A percentile compares a stretch with the other conserved stretches of the same genome.
Conservation (phyloP, 2,888 invertebrate genomes). For the Itoplectis maculator region DNA sequence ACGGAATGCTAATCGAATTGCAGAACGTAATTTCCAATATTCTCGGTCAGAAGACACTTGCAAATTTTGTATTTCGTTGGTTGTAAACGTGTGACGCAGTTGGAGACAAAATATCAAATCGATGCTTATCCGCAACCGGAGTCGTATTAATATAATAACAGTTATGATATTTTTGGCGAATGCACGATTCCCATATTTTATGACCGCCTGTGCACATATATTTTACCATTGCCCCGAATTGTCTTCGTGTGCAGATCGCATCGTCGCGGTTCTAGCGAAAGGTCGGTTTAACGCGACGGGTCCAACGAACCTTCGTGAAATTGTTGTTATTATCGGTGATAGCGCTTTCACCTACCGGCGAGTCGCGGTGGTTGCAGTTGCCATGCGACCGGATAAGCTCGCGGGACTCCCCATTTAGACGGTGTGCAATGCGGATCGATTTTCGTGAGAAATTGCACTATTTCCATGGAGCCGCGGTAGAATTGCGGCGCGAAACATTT, state of each 20-base stretch:
- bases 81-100: too few relatives aligned
- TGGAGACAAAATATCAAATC: too few relatives aligned
- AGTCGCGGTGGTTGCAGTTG: background rate
- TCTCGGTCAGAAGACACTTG: too few relatives aligned
- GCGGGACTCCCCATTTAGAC: background rate
- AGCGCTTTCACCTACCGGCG: background rate
- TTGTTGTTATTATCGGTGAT: constrained; percentile 32
- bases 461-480: constrained; percentile 5
- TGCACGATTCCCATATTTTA: too few relatives aligned
- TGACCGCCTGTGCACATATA: too few relatives aligned
- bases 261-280: too few relatives aligned
- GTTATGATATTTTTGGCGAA: too few relatives aligned
- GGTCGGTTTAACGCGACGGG: background rate
- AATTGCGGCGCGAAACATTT: constrained; percentile 31
- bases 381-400: background rate
- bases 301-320: constrained; percentile 22
- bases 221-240: too few relatives aligned
- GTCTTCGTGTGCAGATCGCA: too few relatives aligned
- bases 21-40: constrained; percentile 46
- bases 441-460: constrained; percentile 14
- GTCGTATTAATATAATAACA: too few relatives aligned
- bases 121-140: too few relatives aligned
- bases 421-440: background rate
- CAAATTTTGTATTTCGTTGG: too few relatives aligned
- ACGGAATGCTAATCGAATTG: constrained; percentile 41